Percentiles rank a stretch among this genome's conserved stretches.
Evolutionary conservation across 2,797 vertebrate genomes (phyloP).

Genomic region (Enteromius afrohamiltoni): DNA sequence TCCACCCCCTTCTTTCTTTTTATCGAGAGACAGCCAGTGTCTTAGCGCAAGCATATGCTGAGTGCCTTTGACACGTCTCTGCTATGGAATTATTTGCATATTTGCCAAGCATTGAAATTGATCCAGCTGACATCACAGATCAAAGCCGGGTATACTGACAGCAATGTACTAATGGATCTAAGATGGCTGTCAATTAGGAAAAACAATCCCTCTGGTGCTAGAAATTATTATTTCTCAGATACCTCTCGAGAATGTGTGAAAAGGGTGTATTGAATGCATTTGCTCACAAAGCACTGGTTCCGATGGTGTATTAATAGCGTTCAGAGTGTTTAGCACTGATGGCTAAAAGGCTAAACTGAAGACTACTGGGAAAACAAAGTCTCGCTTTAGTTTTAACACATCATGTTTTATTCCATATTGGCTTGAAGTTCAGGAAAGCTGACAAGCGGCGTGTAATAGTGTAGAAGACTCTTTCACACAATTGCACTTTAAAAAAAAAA

Average conservation of each 20-base stretch:
- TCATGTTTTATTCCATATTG: constrained; percentile 43
- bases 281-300: not conserved
- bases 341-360: constrained; percentile 36
- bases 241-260: constrained; percentile 15
- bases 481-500: constrained; percentile 15
- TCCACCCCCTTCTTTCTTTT: constrained; percentile 35
- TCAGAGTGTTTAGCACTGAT: not conserved
- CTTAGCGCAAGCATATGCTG: constrained; percentile 25
- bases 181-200: constrained; percentile 45
- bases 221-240: constrained; percentile 22
- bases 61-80: constrained; percentile 49
- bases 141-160: constrained; percentile 36
- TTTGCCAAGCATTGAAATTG: constrained; percentile 44
- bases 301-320: constrained; percentile 29
- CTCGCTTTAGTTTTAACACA: constrained; percentile 27
- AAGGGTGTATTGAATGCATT: constrained; percentile 33
- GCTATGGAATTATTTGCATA: constrained; percentile 37
- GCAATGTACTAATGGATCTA: constrained; percentile 38
- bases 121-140: constrained; percentile 47
- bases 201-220: constrained; percentile 39
- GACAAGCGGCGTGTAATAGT: constrained; percentile 32
- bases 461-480: constrained; percentile 42
- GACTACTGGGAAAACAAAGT: not conserved
- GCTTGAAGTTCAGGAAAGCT: constrained; percentile 30
- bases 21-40: constrained; percentile 39